These are phyloP conservation scores for Toxotes lorentzi DNA, from an alignment of 2,797 vertebrate species.

Conservation along the genomic window DNA sequence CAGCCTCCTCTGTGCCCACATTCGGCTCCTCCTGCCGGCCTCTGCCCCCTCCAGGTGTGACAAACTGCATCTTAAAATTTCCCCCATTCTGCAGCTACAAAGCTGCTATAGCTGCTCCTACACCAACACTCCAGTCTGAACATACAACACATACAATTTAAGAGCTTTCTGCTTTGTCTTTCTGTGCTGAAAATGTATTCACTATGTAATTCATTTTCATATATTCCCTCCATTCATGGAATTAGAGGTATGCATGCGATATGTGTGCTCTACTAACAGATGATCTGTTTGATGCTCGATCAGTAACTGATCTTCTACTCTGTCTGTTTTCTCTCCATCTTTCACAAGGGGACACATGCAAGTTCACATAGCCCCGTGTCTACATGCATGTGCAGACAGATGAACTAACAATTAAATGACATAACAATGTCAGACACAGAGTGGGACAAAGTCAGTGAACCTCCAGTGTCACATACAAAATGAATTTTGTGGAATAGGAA, in stretches of 20 bases:
- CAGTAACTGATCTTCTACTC: not conserved
- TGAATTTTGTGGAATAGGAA: slow-evolving; percentile 3
- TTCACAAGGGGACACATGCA: slow-evolving; percentile 7
- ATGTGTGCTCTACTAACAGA: not conserved
- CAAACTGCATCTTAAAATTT: slow-evolving; percentile 5
- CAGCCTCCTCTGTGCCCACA: too few species aligned
- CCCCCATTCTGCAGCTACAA: not conserved
- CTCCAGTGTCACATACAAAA: slow-evolving; percentile 14
- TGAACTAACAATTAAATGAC: slow-evolving; percentile 9
- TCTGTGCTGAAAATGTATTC: not conserved
- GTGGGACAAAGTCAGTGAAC: slow-evolving; percentile 13
- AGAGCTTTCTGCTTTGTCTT: not conserved
- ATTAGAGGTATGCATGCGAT: not conserved
- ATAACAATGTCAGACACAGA: slow-evolving; percentile 21
- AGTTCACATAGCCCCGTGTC: not conserved
- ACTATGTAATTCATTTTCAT: not conserved
- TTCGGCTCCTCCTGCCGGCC: too few species aligned
- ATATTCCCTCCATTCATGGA: not conserved
- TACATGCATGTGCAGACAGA: slow-evolving; percentile 4
- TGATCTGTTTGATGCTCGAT: not conserved
- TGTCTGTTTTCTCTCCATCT: slow-evolving; percentile 4
- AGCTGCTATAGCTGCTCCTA: not conserved
- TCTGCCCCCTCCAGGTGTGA: not conserved
- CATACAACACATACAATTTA: not conserved
- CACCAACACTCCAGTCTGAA: not conserved